Base-by-base conservation (phyloP, 2,888 invertebrate species). In the Pandemis corylana region DNA sequence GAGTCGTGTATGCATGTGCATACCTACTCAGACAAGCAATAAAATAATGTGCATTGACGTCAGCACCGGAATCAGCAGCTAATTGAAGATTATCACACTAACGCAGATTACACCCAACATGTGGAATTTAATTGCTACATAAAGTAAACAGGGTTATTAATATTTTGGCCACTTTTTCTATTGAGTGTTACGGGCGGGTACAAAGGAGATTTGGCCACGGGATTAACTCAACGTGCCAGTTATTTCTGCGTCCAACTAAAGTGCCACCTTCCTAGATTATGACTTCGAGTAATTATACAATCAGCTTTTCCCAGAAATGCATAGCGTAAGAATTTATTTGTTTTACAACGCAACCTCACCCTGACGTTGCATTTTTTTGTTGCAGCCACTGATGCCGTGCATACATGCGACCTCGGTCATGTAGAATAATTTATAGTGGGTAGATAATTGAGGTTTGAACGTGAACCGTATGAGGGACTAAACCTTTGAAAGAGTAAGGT, bases 401-500 rank as follows among this genome's bases (percentile, higher is more conserved):
- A 79, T 80, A 75, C 77, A 82, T 77, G 80, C 73, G 79, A 79
- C 82, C 81, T 83, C 78, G 77, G 80, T 78, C 71, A 78, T 76
- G 56, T 76, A 71, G 77, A 81, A 80, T 75, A 75, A 77, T 77
- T 75, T 61, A 66, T 63, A 61, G 12, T 66, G 51, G 56, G 36
- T 76, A 77, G 75, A 77, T 80, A 51, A 46, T 79, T 71, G 74
- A 72, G 75, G 70, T 59, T 74, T 77, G 79, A 79, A 77, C 76
- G 62, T 74, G 76, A 76, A 70, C 71, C 67, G 12, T 68, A 78
- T 81, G 80, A 83, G 80, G 83, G 79, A 78, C 77, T 56, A 68
- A 61, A 51, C 77, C 63, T 69, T 68, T 42, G 12, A 72, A 69
- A 69, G 70, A 53, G 13, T 62, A 53, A 44, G 49, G 7, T n/a